phyloP scores from a whole-genome alignment of 2,888 invertebrate genomes.

The Lasioglossum pauxillum region DNA sequence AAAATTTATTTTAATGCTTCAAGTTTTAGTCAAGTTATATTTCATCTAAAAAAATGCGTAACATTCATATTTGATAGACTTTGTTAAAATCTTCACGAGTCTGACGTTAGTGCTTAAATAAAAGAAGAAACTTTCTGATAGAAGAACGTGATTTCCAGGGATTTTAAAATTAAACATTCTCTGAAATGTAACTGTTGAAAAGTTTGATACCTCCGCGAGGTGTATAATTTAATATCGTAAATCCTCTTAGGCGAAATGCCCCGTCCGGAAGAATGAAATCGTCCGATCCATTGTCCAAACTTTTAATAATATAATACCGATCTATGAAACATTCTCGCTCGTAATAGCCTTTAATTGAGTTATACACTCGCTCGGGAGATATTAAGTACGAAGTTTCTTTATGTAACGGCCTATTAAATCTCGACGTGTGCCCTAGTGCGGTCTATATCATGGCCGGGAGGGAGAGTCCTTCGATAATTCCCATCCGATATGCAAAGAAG shows the following conservation, averaged over 20 bases:
- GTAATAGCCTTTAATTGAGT: slow-evolving; percentile 20
- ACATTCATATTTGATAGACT: too few relatives aligned
- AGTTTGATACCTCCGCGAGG: not conserved
- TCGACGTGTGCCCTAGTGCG: not conserved
- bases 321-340: not conserved
- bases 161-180: not conserved
- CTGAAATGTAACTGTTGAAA: not conserved
- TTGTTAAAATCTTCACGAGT: too few relatives aligned
- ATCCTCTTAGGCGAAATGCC: not conserved
- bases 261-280: not conserved
- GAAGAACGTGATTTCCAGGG: not conserved
- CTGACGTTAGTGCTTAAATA: too few relatives aligned
- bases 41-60: too few relatives aligned
- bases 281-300: not conserved
- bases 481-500: slow-evolving; percentile 45
- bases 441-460: not conserved
- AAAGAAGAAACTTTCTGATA: not conserved
- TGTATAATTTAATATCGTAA: slow-evolving; percentile 1
- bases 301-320: slow-evolving; percentile 1
- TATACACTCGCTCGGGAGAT: not conserved
- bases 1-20: too few relatives aligned
- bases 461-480: slow-evolving; percentile 20
- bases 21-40: too few relatives aligned
- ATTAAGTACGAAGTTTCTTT: slow-evolving; percentile 16
- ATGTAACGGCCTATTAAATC: slow-evolving; percentile 25